Evolutionary conservation across 2,113 vertebrate genomes (phyloP).

Genomic region (Trematomus loennbergii): DNA sequence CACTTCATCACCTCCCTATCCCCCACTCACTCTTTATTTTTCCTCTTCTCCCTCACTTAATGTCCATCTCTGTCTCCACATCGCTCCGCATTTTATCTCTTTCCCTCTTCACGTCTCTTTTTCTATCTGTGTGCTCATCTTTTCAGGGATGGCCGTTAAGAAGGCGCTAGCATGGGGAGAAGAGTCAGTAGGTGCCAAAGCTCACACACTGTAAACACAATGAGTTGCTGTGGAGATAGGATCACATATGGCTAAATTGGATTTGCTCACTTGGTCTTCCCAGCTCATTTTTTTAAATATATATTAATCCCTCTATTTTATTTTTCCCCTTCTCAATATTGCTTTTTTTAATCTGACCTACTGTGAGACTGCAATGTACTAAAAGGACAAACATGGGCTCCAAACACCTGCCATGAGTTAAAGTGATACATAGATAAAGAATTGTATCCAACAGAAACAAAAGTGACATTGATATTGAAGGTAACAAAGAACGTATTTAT

Average conservation of each 20-base stretch:
- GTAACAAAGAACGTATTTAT: constrained; percentile 1
- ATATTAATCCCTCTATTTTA: too few relatives aligned
- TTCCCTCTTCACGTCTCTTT: constrained; percentile 22
- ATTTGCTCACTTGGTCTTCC: constrained; percentile 63
- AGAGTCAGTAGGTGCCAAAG: constrained; percentile 70
- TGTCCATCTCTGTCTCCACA: constrained; percentile 36
- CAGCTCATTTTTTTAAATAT: too few relatives aligned
- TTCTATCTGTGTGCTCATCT: constrained; percentile 37
- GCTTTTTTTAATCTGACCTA: neutral
- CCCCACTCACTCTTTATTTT: constrained; percentile 54
- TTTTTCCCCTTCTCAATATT: too few relatives aligned
- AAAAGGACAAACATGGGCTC: neutral
- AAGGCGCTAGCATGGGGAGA: constrained; percentile 53
- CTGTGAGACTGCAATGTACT: neutral
- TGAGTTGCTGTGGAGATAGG: constrained; percentile 82
- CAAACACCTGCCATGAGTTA: constrained; percentile 36
- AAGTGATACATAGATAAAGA: neutral
- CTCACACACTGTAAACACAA: constrained; percentile 77
- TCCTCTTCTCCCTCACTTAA: constrained; percentile 48
- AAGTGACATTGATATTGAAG: neutral
- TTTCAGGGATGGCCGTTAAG: constrained; percentile 62
- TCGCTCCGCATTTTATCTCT: constrained; percentile 47
- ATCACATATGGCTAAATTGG: constrained; percentile 76
- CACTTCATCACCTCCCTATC: constrained; percentile 71
- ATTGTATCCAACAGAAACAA: neutral